A percentile compares a stretch with the other conserved stretches of the same genome.
phyloP scores from a whole-genome alignment of 2,888 invertebrate genomes.

The Strigamia maritima region DNA sequence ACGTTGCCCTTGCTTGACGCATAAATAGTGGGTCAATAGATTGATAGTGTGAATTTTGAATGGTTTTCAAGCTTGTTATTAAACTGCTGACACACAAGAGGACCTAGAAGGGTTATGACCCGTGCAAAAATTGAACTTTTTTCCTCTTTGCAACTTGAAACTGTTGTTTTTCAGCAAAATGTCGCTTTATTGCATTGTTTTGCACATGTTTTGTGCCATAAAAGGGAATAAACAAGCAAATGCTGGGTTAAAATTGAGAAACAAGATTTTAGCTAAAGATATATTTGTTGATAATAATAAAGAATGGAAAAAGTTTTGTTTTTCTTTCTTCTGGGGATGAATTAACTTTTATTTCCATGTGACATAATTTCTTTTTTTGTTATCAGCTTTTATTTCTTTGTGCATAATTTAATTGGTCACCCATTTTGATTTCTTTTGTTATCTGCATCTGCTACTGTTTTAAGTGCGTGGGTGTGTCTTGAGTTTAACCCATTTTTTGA shows the following conservation, averaged over 20 bases:
- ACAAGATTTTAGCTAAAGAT: too few relatives aligned
- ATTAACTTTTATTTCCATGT: neutral
- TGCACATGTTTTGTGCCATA: too few relatives aligned
- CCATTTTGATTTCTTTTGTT: conserved; percentile 20
- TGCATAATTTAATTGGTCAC: neutral
- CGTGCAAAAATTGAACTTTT: neutral
- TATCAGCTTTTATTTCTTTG: neutral
- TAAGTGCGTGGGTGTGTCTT: neutral
- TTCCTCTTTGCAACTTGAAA: too few relatives aligned
- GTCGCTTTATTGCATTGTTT: too few relatives aligned
- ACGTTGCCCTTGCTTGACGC: neutral
- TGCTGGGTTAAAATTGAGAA: too few relatives aligned
- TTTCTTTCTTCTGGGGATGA: neutral
- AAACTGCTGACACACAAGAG: neutral
- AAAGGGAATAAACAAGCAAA: too few relatives aligned
- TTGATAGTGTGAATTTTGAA: neutral
- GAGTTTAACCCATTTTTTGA: conserved; percentile 4
- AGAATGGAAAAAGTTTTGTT: too few relatives aligned
- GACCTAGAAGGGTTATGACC: conserved; percentile 16
- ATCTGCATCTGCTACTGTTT: neutral
- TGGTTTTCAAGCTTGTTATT: neutral
- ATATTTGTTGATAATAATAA: too few relatives aligned
- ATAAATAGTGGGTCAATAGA: conserved; percentile 24
- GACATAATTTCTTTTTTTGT: neutral
- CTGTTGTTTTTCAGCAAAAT: too few relatives aligned